Evolutionary conservation across 2,113 vertebrate species (phyloP), one percentile per base, ranked within the genome.

Genomic region (Ammodramus savannarum): DNA sequence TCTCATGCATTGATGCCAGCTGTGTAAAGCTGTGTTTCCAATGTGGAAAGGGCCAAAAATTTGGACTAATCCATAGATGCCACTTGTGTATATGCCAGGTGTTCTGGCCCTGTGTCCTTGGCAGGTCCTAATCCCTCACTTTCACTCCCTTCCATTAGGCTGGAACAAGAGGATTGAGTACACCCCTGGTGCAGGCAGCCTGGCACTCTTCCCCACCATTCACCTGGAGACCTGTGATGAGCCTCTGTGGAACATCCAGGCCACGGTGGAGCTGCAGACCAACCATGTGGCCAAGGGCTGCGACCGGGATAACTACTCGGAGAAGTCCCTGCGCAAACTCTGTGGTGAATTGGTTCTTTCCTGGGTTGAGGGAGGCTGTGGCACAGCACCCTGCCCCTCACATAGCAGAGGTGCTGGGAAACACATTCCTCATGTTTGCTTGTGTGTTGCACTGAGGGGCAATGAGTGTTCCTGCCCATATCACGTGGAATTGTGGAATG

Each of bases 161-260:
- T 99, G 99, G 99, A 99, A 98, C 84, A 99, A 99, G 96, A 98
- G 99, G 68, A 99, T 99, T 7, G 99, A 99, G 93, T 99, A 99
- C 93, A 98, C 98, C 3, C 99, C 99, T 0, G 99, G 99, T 1
- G 98, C 99, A 0, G 99, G 99, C 14, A 99, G 98, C 97, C 98
- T 99, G 10, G 98, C 99, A 0, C 97, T 99, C 80, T 99, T 99
- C 88, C 99, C 99, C 80, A 98, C 96, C 88, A 98, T 99, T 94
- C 99, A 98, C 85, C 83, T 99, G 97, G 99, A 99, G 98, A 99
- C 99, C 18, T 99, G 99, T 13, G 99, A 99, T n/a, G 99, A 99
- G 69, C 99, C 99, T 0, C 98, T 99, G 22, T 99, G 99, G 99
- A 99, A 99, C 97, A 99, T 99, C 96, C 99, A 99, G 98, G 99